These are phyloP conservation scores for Oplegnathus fasciatus DNA, from an alignment of 2,113 vertebrate species.

Conservation along the genomic window DNA sequence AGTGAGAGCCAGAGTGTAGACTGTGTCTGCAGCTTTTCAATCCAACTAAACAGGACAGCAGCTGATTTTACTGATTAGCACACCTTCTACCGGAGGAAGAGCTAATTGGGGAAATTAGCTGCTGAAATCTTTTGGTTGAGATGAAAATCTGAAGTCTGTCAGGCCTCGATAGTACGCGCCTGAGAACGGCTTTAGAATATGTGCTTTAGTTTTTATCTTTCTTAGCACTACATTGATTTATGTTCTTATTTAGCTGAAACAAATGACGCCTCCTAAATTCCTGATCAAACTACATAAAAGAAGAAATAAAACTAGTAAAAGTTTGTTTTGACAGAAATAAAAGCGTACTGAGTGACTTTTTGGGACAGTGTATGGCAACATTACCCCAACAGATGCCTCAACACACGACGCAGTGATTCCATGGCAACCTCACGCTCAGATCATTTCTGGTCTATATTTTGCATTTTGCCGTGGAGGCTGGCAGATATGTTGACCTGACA, in stretches of 20 bases:
- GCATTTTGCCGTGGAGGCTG: conserved; percentile 6
- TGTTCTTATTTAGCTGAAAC: background rate
- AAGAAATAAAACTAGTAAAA: background rate
- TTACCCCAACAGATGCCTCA: conserved; percentile 56
- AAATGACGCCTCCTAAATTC: background rate
- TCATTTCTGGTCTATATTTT: conserved; percentile 5
- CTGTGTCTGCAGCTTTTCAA: background rate
- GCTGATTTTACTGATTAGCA: conserved; percentile 36
- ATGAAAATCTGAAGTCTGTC: background rate
- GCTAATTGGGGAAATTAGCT: conserved; percentile 21
- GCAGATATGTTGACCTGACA: conserved; percentile 32
- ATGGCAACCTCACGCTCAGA: conserved; percentile 65
- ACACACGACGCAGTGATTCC: conserved; percentile 20
- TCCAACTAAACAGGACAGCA: background rate
- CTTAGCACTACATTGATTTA: background rate
- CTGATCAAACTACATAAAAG: background rate
- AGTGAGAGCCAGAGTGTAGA: background rate
- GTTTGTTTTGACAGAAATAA: conserved; percentile 19
- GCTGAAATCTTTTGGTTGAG: background rate
- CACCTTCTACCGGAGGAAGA: conserved; percentile 38
- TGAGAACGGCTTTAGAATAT: background rate
- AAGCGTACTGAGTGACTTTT: background rate
- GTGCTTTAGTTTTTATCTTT: background rate
- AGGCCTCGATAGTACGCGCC: background rate
- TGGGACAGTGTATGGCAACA: background rate